Percentiles rank a stretch among this genome's conserved stretches.
Evolutionary conservation across 2,113 vertebrate species (phyloP).

Genomic region (Myotis brandtii): DNA sequence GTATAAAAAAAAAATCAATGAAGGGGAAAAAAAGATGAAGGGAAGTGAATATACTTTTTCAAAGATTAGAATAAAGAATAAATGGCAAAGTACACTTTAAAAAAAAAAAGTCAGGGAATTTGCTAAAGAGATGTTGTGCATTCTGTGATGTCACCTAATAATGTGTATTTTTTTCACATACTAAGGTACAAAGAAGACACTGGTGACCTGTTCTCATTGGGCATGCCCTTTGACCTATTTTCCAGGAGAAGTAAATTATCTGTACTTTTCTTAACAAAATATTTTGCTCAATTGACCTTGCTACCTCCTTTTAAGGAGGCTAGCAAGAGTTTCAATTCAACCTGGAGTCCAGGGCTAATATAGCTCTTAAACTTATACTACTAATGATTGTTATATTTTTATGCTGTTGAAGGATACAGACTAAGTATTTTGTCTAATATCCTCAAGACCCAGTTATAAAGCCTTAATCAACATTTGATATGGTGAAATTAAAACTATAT

Average conservation of each 20-base stretch:
- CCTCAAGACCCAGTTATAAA: not conserved
- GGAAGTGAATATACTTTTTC: not conserved
- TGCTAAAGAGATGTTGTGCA: not conserved
- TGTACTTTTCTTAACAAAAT: not conserved
- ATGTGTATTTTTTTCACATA: not conserved
- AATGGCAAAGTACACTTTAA: not conserved
- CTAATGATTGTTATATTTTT: not conserved
- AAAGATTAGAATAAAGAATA: not conserved
- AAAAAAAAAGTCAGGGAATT: not conserved
- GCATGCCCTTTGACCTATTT: not conserved
- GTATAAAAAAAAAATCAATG: conserved; percentile 5
- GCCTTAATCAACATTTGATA: conserved; percentile 17
- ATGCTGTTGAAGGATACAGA: not conserved
- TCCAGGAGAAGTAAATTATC: not conserved
- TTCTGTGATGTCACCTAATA: not conserved
- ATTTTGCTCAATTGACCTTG: not conserved
- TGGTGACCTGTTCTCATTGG: not conserved
- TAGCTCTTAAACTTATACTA: not conserved
- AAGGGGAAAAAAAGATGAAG: not conserved
- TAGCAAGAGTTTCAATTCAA: conserved; percentile 11
- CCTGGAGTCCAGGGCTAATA: not conserved
- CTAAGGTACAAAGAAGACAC: not conserved
- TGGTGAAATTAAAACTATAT: conserved; percentile 1
- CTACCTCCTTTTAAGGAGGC: not conserved
- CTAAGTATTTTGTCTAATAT: not conserved